Evolutionary conservation across 2,113 vertebrate genomes (phyloP).

Genomic region (Malurus elegans): DNA sequence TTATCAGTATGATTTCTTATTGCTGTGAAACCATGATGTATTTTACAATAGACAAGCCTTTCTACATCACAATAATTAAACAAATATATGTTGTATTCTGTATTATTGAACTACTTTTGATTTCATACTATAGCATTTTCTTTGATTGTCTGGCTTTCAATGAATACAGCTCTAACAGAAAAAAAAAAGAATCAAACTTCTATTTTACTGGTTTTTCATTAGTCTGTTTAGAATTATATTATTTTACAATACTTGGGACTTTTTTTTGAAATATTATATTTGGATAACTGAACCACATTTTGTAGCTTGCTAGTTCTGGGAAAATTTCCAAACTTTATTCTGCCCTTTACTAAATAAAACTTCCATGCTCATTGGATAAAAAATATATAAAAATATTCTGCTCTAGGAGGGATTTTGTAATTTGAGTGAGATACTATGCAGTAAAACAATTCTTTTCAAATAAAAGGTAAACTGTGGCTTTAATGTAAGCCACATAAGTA

Average conservation of each 20-base stretch:
- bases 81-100: background rate
- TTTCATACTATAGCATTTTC: background rate
- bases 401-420: background rate
- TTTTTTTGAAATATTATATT: background rate
- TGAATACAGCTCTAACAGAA: background rate
- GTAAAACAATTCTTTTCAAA: background rate
- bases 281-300: background rate
- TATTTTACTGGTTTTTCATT: background rate
- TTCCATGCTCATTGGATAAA: background rate
- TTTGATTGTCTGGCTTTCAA: background rate
- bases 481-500: background rate
- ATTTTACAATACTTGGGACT: background rate
- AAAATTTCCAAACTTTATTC: background rate
- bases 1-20: background rate
- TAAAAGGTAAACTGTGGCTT: background rate
- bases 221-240: background rate
- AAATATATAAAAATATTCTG: background rate
- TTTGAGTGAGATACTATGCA: background rate
- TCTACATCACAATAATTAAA: background rate
- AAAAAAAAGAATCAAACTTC: background rate
- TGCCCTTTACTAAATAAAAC: background rate
- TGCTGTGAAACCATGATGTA: background rate
- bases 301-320: background rate
- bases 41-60: background rate
- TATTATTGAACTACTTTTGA: background rate